Evolutionary conservation across 2,113 vertebrate species (phyloP).

Genomic region (Orientallactaga bullata): DNA sequence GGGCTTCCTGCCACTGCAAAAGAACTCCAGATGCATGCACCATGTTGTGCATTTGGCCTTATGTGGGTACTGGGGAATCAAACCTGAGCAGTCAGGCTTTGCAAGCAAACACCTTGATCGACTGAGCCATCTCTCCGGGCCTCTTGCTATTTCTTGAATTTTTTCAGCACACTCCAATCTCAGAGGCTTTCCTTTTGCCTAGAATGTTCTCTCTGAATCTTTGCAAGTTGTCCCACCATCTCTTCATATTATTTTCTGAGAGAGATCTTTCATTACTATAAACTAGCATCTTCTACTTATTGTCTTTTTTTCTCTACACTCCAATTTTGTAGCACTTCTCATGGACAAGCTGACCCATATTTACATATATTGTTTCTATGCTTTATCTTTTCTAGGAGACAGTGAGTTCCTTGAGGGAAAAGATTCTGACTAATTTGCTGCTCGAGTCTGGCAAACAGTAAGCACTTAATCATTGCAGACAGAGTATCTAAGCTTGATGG

Average conservation of each 20-base stretch:
- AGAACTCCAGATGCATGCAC: too few relatives aligned
- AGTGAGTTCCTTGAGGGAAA: constrained; percentile 23
- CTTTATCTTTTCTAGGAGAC: constrained; percentile 28
- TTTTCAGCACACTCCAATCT: constrained; percentile 1
- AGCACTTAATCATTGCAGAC: neutral
- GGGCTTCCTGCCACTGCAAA: too few relatives aligned
- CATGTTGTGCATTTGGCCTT: too few relatives aligned
- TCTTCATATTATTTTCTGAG: constrained; percentile 27
- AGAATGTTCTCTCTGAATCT: constrained; percentile 6
- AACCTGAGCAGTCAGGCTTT: too few relatives aligned
- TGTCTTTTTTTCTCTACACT: neutral
- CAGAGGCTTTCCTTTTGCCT: constrained; percentile 35
- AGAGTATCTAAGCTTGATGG: neutral
- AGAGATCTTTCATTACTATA: constrained; percentile 13
- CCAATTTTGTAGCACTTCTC: constrained; percentile 29
- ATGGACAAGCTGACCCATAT: neutral
- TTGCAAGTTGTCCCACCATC: neutral
- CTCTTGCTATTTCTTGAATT: constrained; percentile 3
- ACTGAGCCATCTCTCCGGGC: too few relatives aligned
- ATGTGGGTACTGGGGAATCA: too few relatives aligned
- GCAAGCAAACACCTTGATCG: too few relatives aligned
- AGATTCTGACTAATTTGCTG: constrained; percentile 26
- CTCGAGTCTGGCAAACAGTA: neutral
- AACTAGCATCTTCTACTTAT: constrained; percentile 23
- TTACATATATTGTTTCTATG: constrained; percentile 22